These are phyloP conservation scores for Amblyornis subalaris DNA, from an alignment of 2,113 vertebrate species.

Conservation along the genomic window DNA sequence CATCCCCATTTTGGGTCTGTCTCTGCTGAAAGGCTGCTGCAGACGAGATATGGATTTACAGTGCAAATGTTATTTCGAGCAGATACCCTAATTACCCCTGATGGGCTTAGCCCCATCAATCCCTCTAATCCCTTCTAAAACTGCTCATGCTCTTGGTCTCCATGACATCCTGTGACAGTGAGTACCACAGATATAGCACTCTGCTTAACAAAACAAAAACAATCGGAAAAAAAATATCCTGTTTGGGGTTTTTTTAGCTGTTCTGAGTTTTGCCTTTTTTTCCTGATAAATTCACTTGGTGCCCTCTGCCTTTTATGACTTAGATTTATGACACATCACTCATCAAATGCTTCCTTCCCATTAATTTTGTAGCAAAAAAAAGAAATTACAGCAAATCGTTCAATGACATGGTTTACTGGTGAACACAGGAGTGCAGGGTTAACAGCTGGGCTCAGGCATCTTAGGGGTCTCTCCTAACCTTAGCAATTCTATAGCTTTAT, in stretches of 20 bases:
- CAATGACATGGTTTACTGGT: background rate
- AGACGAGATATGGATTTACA: background rate
- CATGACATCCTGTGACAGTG: background rate
- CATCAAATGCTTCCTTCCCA: background rate
- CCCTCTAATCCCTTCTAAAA: background rate
- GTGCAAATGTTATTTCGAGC: background rate
- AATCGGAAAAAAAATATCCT: too few relatives aligned
- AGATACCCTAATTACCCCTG: background rate
- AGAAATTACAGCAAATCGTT: background rate
- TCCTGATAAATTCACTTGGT: background rate
- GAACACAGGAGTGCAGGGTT: background rate
- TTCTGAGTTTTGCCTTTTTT: background rate
- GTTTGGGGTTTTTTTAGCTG: background rate
- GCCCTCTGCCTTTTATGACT: accelerated
- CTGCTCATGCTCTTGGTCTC: background rate
- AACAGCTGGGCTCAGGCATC: background rate
- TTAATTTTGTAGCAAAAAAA: background rate
- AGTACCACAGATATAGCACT: background rate
- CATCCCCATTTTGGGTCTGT: background rate
- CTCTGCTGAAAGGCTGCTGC: background rate
- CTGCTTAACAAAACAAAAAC: background rate
- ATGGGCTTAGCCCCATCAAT: background rate
- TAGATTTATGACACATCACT: background rate
- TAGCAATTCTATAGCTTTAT: too few relatives aligned
- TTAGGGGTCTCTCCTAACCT: background rate